Percentiles rank a stretch among this genome's conserved stretches.
Evolutionary conservation across 2,797 vertebrate genomes (phyloP).

Genomic region (Chromis chromis): DNA sequence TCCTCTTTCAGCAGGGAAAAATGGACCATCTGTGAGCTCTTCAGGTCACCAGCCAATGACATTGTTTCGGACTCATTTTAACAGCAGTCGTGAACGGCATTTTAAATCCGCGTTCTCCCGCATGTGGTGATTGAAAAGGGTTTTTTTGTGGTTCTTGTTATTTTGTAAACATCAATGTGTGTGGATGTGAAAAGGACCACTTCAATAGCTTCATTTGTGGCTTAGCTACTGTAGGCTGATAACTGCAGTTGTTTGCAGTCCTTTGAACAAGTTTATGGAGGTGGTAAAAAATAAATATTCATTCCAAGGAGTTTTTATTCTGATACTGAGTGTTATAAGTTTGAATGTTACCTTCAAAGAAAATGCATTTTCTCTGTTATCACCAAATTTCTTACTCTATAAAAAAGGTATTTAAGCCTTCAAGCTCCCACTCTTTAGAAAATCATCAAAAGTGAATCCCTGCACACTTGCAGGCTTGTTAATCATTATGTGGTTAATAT

Average conservation of each 20-base stretch:
- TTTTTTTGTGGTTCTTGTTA: conserved; percentile 34
- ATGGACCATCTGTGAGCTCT: conserved; percentile 71
- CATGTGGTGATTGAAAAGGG: conserved; percentile 33
- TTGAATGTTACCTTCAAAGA: conserved; percentile 15
- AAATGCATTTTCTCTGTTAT: conserved; percentile 1
- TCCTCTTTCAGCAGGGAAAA: conserved; percentile 57
- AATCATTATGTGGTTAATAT: neutral
- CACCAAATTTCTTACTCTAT: conserved; percentile 1
- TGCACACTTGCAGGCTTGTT: neutral
- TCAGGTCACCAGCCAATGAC: conserved; percentile 64
- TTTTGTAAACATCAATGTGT: conserved; percentile 44
- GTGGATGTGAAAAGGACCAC: conserved; percentile 10
- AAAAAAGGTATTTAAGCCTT: neutral
- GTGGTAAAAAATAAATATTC: conserved; percentile 2
- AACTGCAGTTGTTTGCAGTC: neutral
- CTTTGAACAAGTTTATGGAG: conserved; percentile 19
- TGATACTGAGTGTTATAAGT: neutral
- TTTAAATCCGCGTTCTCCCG: conserved; percentile 38
- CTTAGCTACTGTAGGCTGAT: conserved; percentile 1
- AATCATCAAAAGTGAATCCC: conserved; percentile 2
- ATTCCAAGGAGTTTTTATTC: conserved; percentile 13
- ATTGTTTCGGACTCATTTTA: conserved; percentile 57
- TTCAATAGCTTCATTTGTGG: neutral
- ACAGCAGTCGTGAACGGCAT: conserved; percentile 47
- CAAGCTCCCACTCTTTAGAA: neutral